Base-by-base conservation (phyloP, 2,888 invertebrate species). In the Dryobotodes eremita region DNA sequence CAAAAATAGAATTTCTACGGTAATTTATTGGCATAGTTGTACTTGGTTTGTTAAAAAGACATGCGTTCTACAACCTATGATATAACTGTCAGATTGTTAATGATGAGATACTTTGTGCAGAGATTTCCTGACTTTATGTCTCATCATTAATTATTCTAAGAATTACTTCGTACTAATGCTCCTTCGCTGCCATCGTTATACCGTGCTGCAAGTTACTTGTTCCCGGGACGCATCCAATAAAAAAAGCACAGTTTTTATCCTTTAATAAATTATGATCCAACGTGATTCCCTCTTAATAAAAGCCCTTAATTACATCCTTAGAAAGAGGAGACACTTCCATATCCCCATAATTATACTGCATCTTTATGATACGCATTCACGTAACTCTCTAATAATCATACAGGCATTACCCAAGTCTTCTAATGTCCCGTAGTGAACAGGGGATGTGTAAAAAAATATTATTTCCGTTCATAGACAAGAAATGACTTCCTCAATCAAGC, bases 401-500 rank as follows among this genome's bases (percentile, higher is more conserved):
- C 89, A 93, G 90, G 91, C 93, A 92, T 93, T 93, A 84, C 82
- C 80, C 87, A 87, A 89, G 89, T 90, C 92, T 89, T 93, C 92
- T 95, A 95, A 96, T 95, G 93, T 91, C 93, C 93, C 93, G 90
- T 91, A 84, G 92, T 86, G 92, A 82, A 86, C 83, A 84, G 88
- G 89, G 93, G 94, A 94, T 95, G 94, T 94, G 92, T 93, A 90
- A 93, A 96, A 94, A 96, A 95, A 94, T 93, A 93, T 93, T 94
- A 95, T 96, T 95, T 97, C 97, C 97, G 96, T 93, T 95, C 92
- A 92, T 92, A 94, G 91, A 93, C 92, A 92, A 95, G 95, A 96
- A 96, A 96, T 96, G 91, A 95, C 97, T 97, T 97, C 97, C 97
- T 96, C 96, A 97, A 97, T 97, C 97, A 97, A 95, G 91, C 91